Base-by-base conservation (phyloP, 2,888 invertebrate genomes). In the Rhagonycha fulva region DNA sequence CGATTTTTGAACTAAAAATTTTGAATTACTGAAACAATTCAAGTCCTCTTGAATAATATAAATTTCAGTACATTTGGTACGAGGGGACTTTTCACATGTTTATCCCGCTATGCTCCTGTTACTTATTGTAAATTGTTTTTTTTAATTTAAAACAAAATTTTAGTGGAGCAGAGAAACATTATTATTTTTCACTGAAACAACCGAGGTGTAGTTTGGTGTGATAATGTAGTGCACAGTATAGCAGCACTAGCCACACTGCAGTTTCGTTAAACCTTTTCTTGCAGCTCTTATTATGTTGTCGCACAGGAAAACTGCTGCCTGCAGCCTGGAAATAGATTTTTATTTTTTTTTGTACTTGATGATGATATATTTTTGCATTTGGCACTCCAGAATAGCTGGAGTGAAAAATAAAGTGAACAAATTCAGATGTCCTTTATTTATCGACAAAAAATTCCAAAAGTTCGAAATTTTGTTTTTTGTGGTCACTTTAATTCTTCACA, bases 181-280 rank as follows among this genome's bases (percentile, higher is more conserved):
- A 62, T 63, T 66, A 32, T 63, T 24, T 63, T 60, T 19, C 28
- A 74, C 32, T 71, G 30, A 26, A 47, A 30, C 61, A 68, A 86
- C 86, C 86, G 87, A 87, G 86, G 87, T 86, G 86, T 85, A 87
- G 87, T 86, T 87, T 83, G 87, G 88, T 87, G 87, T 86, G 84
- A 85, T 83, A 84, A 81, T 78, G 84, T 85, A 86, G 85, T 82
- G 83, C 82, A 84, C 82, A 78, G 72, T 77, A 47, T 47, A 81
- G 81, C 76, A 81, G 82, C 73, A 79, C 82, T 84, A 84, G 84
- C 74, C 77, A 77, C 80, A 79, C 79, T 80, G 80, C 81, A 76
- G 81, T 81, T 81, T 81, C 79, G 74, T 79, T 77, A 75, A 74
- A 75, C 77, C 78, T 70, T 75, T 74, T 76, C 77, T 71, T 78